Conservation (phyloP, 2,888 invertebrate species). For the Drosophila macrospina region DNA sequence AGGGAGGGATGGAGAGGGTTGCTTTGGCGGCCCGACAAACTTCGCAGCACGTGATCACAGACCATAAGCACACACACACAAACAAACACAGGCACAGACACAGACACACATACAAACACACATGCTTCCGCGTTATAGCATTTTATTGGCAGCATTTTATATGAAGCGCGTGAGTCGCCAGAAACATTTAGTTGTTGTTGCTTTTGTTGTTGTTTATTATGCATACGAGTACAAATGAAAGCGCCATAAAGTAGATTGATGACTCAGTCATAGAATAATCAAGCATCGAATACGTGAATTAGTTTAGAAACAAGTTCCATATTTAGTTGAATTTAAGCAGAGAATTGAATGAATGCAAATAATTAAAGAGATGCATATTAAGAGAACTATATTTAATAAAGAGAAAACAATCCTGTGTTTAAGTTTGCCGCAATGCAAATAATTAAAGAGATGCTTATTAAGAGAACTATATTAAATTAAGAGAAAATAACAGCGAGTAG, state of each 20-base stretch:
- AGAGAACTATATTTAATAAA: no score
- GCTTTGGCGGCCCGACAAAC: conserved; percentile 52
- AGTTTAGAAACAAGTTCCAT: conserved; percentile 28
- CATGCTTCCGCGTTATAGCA: conserved; percentile 68
- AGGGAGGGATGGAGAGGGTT: no score
- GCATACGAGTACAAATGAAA: conserved; percentile 40
- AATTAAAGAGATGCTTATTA: no score
- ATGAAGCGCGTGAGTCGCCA: conserved; percentile 70
- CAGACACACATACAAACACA: conserved; percentile 42
- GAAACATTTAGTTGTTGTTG: conserved; percentile 34
- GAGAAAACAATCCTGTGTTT: no score
- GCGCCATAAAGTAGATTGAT: conserved; percentile 59
- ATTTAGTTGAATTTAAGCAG: conserved; percentile 3
- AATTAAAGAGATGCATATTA: background rate
- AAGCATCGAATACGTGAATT: conserved; percentile 41
- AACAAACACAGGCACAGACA: conserved; percentile 33
- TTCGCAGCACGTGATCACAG: conserved; percentile 73
- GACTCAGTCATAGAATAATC: conserved; percentile 51
- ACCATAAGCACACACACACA: conserved; percentile 55
- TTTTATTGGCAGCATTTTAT: conserved; percentile 79
- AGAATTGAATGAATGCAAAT: background rate
- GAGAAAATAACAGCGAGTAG: no score
- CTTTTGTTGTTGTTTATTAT: conserved; percentile 48
- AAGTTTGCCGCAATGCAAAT: no score
- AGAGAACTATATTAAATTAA: no score